A percentile compares a stretch with the other conserved stretches of the same genome.
Conservation (phyloP, 2,113 vertebrate genomes). For the Mesembrinibis cayennensis region DNA sequence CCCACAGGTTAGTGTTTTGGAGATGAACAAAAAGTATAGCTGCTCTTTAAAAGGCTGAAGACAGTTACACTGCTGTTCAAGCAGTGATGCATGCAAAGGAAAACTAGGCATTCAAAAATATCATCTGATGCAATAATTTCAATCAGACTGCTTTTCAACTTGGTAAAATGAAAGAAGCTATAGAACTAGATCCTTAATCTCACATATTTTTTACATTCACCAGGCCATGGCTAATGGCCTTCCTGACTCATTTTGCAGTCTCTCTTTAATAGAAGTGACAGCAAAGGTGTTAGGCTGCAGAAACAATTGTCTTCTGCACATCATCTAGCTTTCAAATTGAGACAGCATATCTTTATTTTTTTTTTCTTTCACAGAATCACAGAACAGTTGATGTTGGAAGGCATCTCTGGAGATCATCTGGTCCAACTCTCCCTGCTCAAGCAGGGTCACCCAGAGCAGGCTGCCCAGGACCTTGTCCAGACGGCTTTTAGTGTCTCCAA, state of each 20-base stretch:
- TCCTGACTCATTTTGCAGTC: background rate
- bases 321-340: background rate
- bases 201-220: background rate
- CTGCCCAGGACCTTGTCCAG: background rate
- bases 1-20: background rate
- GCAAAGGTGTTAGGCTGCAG: background rate
- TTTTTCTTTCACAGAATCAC: background rate
- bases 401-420: background rate
- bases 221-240: background rate
- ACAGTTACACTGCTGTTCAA: background rate
- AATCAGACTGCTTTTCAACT: background rate
- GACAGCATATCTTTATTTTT: background rate
- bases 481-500: background rate
- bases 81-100: background rate
- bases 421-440: background rate
- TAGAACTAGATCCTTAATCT: background rate
- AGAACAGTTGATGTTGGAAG: background rate
- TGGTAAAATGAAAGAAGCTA: background rate
- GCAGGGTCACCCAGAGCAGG: background rate
- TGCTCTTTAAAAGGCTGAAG: background rate
- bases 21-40: background rate
- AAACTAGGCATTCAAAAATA: background rate
- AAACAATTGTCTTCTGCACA: background rate
- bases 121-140: background rate
- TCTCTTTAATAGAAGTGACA: background rate